These are phyloP conservation scores for Drosophila neonasuta DNA, from an alignment of 2,888 invertebrate genomes.

Conservation along the genomic window DNA sequence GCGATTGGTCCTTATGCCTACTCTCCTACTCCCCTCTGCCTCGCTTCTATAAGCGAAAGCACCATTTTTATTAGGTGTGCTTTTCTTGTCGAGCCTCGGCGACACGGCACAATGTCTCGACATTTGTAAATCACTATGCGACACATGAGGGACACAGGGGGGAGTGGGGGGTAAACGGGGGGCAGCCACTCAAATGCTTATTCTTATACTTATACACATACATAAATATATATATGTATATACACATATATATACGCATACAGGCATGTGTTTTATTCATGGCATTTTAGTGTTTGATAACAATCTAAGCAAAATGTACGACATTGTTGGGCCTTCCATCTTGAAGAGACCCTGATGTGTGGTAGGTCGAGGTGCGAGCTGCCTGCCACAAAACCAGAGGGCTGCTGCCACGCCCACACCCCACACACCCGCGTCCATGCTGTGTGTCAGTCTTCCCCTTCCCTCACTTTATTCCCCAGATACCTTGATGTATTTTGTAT, in stretches of 20 bases:
- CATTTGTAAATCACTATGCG: slow-evolving; percentile 67
- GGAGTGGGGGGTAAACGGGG: not conserved
- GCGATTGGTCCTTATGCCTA: slow-evolving; percentile 59
- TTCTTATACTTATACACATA: slow-evolving; percentile 1
- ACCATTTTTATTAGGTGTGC: slow-evolving; percentile 72
- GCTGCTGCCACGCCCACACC: slow-evolving; percentile 20
- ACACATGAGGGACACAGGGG: not conserved
- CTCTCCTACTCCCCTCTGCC: not conserved
- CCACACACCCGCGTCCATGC: not conserved
- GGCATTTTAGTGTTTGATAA: slow-evolving; percentile 72
- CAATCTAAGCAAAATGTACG: slow-evolving; percentile 73
- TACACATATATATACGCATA: not conserved
- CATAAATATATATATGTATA: not conserved
- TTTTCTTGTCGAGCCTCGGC: slow-evolving; percentile 42
- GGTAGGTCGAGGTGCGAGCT: not conserved
- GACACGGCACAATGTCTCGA: slow-evolving; percentile 43
- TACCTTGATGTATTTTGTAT: slow-evolving; percentile 58
- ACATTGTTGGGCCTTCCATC: slow-evolving; percentile 62
- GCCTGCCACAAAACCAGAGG: slow-evolving; percentile 7
- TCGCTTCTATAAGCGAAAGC: slow-evolving; percentile 28
- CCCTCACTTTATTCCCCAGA: slow-evolving; percentile 36
- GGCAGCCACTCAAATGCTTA: slow-evolving; percentile 27
- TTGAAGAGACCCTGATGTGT: slow-evolving; percentile 45
- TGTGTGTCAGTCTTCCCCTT: no score
- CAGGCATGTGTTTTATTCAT: slow-evolving; percentile 62